phyloP scores from a whole-genome alignment of 2,797 vertebrate genomes.

The Podarcis lilfordi region DNA sequence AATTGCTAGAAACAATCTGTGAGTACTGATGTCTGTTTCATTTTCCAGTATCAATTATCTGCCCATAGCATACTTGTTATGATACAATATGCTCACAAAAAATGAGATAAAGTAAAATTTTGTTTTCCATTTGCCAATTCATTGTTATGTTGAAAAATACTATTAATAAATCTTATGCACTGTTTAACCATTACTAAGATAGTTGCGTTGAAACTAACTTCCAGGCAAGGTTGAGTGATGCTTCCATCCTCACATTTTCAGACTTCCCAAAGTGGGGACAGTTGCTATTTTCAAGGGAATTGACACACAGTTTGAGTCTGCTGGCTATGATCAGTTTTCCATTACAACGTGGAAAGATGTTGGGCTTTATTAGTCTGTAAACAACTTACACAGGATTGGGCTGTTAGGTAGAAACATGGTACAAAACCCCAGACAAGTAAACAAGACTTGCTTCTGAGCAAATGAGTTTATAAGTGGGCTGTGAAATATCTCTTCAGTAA shows the following conservation, averaged over 20 bases:
- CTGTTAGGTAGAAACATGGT: neutral
- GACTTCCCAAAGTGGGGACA: neutral
- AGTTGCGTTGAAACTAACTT: neutral
- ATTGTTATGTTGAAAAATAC: neutral
- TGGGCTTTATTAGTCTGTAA: neutral
- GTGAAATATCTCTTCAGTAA: neutral
- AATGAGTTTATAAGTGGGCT: neutral
- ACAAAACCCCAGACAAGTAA: neutral
- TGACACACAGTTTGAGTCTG: neutral
- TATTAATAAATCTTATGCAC: neutral
- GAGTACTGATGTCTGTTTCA: neutral
- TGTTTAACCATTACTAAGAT: neutral
- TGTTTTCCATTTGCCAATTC: neutral
- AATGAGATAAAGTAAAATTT: neutral
- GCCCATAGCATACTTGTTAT: neutral
- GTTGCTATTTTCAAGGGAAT: neutral
- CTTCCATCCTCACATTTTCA: neutral
- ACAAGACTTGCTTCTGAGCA: neutral
- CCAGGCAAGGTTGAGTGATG: neutral
- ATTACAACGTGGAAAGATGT: neutral
- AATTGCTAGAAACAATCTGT: neutral
- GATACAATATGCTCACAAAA: neutral
- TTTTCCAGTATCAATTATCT: neutral
- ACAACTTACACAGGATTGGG: neutral
- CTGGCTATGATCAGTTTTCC: neutral